Evolutionary conservation across 2,888 invertebrate genomes (phyloP).

Genomic region (Drosophila ezoana): DNA sequence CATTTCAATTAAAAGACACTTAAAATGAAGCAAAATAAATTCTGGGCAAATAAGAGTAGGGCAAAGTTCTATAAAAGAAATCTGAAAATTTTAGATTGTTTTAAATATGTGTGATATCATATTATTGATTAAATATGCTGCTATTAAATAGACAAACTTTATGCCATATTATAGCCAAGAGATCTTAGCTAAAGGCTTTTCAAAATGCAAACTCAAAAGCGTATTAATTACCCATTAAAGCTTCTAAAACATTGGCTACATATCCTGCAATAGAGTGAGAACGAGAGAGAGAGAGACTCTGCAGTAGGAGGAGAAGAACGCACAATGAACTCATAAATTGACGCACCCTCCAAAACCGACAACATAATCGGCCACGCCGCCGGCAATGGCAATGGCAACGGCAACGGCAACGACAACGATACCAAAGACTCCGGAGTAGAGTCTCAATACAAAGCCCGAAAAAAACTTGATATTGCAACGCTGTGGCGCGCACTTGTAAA

Average conservation of each 20-base stretch:
- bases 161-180: conserved; percentile 13
- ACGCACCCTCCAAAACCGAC: conserved; percentile 77
- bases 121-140: too few relatives aligned
- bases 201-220: conserved; percentile 9
- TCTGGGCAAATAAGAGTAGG: neutral
- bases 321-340: conserved; percentile 81
- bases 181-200: conserved; percentile 5
- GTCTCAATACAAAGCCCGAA: conserved; percentile 13
- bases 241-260: conserved; percentile 49
- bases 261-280: conserved; percentile 52
- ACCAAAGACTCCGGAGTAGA: conserved; percentile 21
- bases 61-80: conserved; percentile 4
- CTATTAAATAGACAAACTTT: too few relatives aligned
- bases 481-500: conserved; percentile 78
- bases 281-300: neutral
- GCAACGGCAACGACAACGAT: conserved; percentile 23
- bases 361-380: conserved; percentile 77
- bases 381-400: conserved; percentile 57
- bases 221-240: conserved; percentile 55
- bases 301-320: conserved; percentile 41
- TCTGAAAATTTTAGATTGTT: too few relatives aligned
- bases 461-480: conserved; percentile 63
- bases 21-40: conserved; percentile 9
- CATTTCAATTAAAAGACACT: conserved; percentile 54
- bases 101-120: too few relatives aligned